Evolutionary conservation across 2,888 invertebrate species (phyloP).

Genomic region (Rhaphigaster nebulosa): DNA sequence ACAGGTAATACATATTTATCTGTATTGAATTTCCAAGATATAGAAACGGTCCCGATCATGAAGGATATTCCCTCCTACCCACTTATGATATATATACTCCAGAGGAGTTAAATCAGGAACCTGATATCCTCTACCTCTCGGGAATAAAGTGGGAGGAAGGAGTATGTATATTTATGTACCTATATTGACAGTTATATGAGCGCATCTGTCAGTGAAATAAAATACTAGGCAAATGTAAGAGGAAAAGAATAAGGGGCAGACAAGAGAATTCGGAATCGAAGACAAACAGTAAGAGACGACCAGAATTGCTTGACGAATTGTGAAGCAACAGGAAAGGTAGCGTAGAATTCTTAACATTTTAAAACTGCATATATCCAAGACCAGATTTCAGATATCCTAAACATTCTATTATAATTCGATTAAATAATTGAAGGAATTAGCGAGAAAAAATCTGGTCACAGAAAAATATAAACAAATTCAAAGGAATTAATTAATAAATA

Average conservation of each 20-base stretch:
- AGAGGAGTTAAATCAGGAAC: not conserved
- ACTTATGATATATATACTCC: constrained; percentile 19
- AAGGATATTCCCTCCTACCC: not conserved
- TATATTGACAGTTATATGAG: constrained; percentile 21
- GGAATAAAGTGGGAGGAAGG: constrained; percentile 29
- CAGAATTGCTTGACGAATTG: not conserved
- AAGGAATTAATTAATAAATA: no score
- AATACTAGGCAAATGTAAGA: not conserved
- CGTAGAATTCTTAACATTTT: no score
- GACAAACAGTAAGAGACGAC: not conserved
- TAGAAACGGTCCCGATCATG: not conserved
- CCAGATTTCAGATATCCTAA: no score
- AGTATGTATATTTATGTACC: constrained; percentile 4
- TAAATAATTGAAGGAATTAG: no score
- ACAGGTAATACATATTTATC: not conserved
- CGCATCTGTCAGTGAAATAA: constrained; percentile 5
- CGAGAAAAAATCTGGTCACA: no score
- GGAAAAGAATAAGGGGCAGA: not conserved
- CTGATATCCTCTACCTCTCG: not conserved
- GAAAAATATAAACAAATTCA: no score
- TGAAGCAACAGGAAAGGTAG: no score
- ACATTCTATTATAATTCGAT: no score
- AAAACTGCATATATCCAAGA: no score
- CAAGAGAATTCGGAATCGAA: not conserved
- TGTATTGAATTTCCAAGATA: constrained; percentile 20